phyloP scores from a whole-genome alignment of 2,888 invertebrate genomes.

The Gymnocheta viridis region DNA sequence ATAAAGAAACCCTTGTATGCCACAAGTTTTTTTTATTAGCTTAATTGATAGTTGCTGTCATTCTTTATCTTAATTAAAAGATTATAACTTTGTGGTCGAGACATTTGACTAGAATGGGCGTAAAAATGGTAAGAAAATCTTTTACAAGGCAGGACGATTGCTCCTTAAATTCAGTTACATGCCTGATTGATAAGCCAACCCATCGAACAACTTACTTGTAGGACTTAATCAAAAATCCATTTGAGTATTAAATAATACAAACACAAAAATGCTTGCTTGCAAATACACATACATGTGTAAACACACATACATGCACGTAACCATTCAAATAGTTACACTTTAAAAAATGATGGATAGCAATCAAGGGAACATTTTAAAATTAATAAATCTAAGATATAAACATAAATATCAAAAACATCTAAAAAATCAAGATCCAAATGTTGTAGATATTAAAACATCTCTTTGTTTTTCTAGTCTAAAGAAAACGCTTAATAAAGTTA shows the following conservation, averaged over 20 bases:
- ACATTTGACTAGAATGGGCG: not conserved
- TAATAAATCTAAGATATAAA: too few relatives aligned
- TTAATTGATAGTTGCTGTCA: not conserved
- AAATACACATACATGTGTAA: not conserved
- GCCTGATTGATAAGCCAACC: conserved; percentile 59
- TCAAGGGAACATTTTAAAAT: too few relatives aligned
- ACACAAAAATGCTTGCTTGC: not conserved
- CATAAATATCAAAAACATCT: too few relatives aligned
- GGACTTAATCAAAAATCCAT: conserved; percentile 59
- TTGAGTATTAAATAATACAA: conserved; percentile 16
- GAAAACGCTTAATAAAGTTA: too few relatives aligned
- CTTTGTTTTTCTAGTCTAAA: too few relatives aligned
- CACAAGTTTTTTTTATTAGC: not conserved
- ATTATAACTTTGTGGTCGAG: not conserved
- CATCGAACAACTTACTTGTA: conserved; percentile 22
- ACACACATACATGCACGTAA: not conserved
- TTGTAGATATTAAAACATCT: too few relatives aligned
- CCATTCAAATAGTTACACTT: too few relatives aligned
- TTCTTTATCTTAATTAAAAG: not conserved
- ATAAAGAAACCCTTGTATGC: not conserved
- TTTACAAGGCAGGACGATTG: not conserved
- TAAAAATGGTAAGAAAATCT: not conserved
- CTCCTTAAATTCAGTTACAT: conserved; percentile 26
- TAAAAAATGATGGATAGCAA: too few relatives aligned
- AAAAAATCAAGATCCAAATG: too few relatives aligned